phyloP scores from a whole-genome alignment of 2,888 invertebrate genomes.

The Gisinianus flammeolus region DNA sequence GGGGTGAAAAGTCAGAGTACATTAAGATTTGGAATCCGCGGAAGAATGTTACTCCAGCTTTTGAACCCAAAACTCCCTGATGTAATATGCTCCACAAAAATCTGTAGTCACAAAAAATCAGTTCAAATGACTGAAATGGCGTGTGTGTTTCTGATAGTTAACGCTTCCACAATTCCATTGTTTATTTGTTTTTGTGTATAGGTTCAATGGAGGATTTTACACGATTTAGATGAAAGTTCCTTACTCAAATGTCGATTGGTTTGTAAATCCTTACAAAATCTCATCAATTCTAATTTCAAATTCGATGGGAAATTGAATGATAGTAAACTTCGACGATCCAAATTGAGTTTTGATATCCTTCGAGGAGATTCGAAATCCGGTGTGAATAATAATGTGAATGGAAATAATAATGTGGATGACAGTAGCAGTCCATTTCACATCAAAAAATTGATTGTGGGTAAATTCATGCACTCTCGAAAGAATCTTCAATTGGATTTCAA shows the following conservation, averaged over 20 bases:
- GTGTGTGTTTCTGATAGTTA: too few species aligned
- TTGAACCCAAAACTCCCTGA: too few species aligned
- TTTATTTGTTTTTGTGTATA: too few species aligned
- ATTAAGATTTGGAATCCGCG: too few species aligned
- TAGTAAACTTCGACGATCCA: conserved; percentile 6
- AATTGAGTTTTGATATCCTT: neutral
- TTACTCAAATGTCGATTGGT: conserved; percentile 14
- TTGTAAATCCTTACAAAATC: neutral
- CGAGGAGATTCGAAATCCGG: neutral
- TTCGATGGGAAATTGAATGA: conserved; percentile 12
- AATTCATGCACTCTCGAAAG: conserved; percentile 2
- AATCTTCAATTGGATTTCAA: neutral
- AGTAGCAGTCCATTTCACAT: conserved; percentile 1
- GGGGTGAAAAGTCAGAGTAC: too few species aligned
- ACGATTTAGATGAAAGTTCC: neutral
- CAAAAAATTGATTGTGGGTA: conserved; percentile 16
- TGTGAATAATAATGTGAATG: neutral
- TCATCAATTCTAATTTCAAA: neutral
- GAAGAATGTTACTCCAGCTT: too few species aligned
- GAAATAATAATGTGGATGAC: neutral
- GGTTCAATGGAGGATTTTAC: conserved; percentile 17
- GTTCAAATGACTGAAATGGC: too few species aligned
- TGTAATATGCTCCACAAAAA: too few species aligned
- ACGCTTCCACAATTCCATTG: too few species aligned
- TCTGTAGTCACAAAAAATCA: too few species aligned